Conservation (phyloP, 2,888 invertebrate genomes). For the Cheilosia pagana region DNA sequence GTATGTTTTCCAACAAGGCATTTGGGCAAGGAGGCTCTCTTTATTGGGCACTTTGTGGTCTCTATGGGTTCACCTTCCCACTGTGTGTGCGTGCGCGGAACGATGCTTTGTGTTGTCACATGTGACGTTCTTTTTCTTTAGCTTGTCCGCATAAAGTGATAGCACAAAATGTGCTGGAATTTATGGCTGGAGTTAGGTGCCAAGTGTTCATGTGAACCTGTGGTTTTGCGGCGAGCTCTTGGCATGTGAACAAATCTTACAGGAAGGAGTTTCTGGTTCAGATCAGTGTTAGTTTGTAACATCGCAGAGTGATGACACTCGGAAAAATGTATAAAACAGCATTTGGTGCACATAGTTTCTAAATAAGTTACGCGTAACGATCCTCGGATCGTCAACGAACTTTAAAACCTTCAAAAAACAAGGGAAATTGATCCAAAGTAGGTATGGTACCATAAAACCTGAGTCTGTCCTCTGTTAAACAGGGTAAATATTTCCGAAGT, state of each 20-base stretch:
- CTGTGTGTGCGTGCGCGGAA: constrained; percentile 27
- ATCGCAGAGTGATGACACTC: too few relatives aligned
- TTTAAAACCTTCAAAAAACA: too few relatives aligned
- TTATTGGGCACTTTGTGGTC: constrained; percentile 46
- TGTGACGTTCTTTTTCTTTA: constrained; percentile 21
- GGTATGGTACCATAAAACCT: too few relatives aligned
- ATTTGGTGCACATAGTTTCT: too few relatives aligned
- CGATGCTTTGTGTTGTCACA: constrained; percentile 45
- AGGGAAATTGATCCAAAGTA: too few relatives aligned
- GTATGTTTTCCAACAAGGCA: constrained; percentile 37
- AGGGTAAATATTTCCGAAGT: too few relatives aligned
- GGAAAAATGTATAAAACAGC: too few relatives aligned
- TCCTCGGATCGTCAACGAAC: too few relatives aligned
- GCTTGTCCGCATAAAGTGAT: constrained; percentile 43
- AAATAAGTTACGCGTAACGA: too few relatives aligned
- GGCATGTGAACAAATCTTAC: constrained; percentile 27
- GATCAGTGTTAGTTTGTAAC: neutral
- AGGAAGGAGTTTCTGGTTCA: constrained; percentile 12
- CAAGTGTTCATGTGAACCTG: constrained; percentile 39
- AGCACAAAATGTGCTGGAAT: constrained; percentile 38
- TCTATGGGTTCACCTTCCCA: constrained; percentile 23
- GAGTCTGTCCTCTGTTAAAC: too few relatives aligned
- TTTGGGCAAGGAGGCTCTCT: constrained; percentile 47
- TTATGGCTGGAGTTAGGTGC: constrained; percentile 19
- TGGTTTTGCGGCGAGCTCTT: constrained; percentile 17